Conservation (phyloP, 1,140 invertebrate species). For the Aphidius gifuensis region DNA sequence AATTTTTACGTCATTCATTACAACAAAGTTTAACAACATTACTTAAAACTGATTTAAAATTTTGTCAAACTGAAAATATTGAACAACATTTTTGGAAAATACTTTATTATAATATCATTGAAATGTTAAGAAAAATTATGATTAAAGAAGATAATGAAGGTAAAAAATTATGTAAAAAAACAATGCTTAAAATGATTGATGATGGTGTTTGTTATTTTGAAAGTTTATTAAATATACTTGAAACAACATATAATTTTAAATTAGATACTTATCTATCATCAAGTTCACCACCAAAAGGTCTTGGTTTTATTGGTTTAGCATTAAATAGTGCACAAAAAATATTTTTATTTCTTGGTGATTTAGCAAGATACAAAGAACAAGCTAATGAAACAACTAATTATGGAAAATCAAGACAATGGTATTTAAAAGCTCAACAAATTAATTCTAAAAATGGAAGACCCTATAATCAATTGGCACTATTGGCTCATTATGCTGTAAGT, state of each 20-base stretch:
- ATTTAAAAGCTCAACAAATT: slow-evolving; percentile 88
- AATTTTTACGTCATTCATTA: slow-evolving; percentile 57
- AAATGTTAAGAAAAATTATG: slow-evolving; percentile 70
- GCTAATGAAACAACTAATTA: slow-evolving; percentile 81
- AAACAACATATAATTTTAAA: slow-evolving; percentile 73
- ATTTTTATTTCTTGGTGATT: slow-evolving; percentile 85
- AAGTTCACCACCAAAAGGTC: slow-evolving; percentile 59
- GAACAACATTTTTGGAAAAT: slow-evolving; percentile 92
- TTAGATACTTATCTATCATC: slow-evolving; percentile 58
- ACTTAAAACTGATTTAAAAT: slow-evolving; percentile 78
- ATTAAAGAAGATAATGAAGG: slow-evolving; percentile 53
- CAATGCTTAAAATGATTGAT: slow-evolving; percentile 72
- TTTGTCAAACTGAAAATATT: slow-evolving; percentile 83
- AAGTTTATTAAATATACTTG: slow-evolving; percentile 69
- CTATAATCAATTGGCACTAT: slow-evolving; percentile 91
- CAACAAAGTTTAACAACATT: slow-evolving; percentile 73
- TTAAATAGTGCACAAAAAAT: slow-evolving; percentile 83
- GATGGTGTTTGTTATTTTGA: slow-evolving; percentile 80
- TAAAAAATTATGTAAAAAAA: slow-evolving; percentile 61
- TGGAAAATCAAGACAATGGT: slow-evolving; percentile 83
- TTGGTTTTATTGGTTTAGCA: slow-evolving; percentile 70
- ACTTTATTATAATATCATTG: slow-evolving; percentile 87
- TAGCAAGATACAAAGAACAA: slow-evolving; percentile 85
- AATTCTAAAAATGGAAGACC: slow-evolving; percentile 93
- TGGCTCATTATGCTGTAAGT: slow-evolving; percentile 86